These are phyloP conservation scores for Drosophila bocqueti DNA, from an alignment of 1,140 invertebrate species.

Conservation along the genomic window DNA sequence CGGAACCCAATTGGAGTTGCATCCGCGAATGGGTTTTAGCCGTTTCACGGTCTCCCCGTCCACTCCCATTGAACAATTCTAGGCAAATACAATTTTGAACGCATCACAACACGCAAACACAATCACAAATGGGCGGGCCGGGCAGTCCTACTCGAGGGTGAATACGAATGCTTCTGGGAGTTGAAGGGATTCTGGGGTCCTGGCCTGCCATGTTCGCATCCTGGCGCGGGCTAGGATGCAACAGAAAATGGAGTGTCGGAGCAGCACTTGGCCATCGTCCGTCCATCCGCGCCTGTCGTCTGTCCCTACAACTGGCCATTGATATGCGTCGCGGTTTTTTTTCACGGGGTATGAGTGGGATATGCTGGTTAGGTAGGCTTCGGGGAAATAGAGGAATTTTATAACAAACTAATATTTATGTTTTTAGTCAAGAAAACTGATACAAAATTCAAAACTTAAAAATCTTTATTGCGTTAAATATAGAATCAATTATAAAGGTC, in stretches of 20 bases:
- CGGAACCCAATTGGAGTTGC: conserved; percentile 64
- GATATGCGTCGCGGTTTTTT: conserved; percentile 60
- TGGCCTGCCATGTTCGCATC: background rate
- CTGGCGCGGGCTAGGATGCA: conserved; percentile 22
- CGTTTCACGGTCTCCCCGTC: background rate
- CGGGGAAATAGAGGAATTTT: background rate
- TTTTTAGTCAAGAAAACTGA: no score
- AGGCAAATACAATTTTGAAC: conserved; percentile 82
- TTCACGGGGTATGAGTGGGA: background rate
- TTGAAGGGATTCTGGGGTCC: conserved; percentile 1
- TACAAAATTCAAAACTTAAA: no score
- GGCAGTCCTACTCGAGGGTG: background rate
- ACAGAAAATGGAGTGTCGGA: conserved; percentile 74
- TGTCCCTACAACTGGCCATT: conserved; percentile 41
- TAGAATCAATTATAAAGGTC: no score
- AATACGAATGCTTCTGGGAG: background rate
- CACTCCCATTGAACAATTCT: conserved; percentile 53
- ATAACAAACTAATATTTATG: background rate
- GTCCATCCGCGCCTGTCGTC: conserved; percentile 17
- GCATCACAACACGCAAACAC: conserved; percentile 82
- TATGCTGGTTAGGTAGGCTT: background rate
- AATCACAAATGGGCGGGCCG: conserved; percentile 58
- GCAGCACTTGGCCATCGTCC: conserved; percentile 64
- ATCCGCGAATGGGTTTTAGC: conserved; percentile 28
- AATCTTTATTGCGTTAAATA: no score